Base-by-base conservation (phyloP, 2,113 vertebrate species). In the Corythoichthys haematopterus region DNA sequence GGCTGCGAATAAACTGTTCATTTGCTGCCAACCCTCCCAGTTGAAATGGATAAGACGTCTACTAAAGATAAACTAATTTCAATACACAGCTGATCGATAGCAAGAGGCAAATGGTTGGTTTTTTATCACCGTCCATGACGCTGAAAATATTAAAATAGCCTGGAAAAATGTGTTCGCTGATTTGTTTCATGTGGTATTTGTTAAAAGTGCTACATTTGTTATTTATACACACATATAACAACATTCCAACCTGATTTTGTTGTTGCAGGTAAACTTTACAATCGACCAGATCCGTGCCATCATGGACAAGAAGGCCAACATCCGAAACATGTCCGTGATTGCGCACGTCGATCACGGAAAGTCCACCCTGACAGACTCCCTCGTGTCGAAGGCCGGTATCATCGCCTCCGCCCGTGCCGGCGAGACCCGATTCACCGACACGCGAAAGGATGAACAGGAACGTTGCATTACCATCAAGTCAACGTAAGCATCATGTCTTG, bases 281-380 rank as follows among this genome's bases (percentile, higher is more conserved):
- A 91, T 98, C 83, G 96, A 98, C 83, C 96, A 98, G 92, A 98
- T 98, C 89, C 93, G 96, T 91, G 87, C 90, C 91, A 98, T 98
- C 90, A 98, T 98, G 96, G 96, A 98, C 94, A 98, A 96, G 74
- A 97, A 98, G 91, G 93, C 95, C 85, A 98, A 99, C 87, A 98
- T 99, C 88, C 92, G 95, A 61, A 98, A 98, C 91, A 98, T 98
- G 97, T 99, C 97, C 0, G 97, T 99, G 85, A 98, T 98, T 10
- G 96, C 95, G 12, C 96, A 98, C 0, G 96, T 98, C 7, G 97
- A 98, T 77, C 96, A 99, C 0, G 96, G 95, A 71, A 98, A 99
- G 70, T 99, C 96, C 66, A 98, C 95, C 1, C 70, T 98, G 84
- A 98, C 96, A 0, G 95, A 98, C 83, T 98, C 95, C 0, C 86